Evolutionary conservation across 2,113 vertebrate species (phyloP).

Genomic region (Zapornia atra): DNA sequence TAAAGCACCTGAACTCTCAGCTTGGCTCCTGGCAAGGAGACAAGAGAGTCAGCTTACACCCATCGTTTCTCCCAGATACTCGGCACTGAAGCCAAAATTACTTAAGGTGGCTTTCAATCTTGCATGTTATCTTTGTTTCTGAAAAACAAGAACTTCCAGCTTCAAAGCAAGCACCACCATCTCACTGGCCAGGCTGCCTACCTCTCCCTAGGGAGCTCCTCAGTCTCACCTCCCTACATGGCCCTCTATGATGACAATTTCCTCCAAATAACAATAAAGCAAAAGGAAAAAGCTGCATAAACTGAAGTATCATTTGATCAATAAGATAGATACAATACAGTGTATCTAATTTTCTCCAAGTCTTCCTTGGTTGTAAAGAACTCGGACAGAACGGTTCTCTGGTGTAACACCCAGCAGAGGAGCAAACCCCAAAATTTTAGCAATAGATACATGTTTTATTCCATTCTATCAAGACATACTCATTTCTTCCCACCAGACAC

Average conservation of each 20-base stretch:
- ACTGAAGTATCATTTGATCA: neutral
- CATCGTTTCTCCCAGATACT: rapidly evolving
- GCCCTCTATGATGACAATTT: rapidly evolving
- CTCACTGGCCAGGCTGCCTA: neutral
- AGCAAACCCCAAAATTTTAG: neutral
- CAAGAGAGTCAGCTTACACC: neutral
- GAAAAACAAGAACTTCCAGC: slow-evolving; percentile 3
- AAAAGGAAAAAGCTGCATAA: neutral
- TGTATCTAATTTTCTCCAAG: neutral
- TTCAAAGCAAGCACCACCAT: neutral
- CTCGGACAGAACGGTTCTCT: neutral
- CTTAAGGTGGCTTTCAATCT: neutral
- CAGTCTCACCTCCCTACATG: neutral
- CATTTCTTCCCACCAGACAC: neutral
- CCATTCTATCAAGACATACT: neutral
- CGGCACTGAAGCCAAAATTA: neutral
- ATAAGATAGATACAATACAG: neutral
- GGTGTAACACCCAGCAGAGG: neutral
- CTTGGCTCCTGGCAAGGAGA: neutral
- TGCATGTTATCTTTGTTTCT: neutral
- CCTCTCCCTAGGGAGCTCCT: neutral
- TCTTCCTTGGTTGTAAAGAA: neutral
- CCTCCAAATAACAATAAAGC: neutral
- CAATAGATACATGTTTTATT: rapidly evolving
- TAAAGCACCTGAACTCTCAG: neutral